A percentile compares a stretch with the other conserved stretches of the same genome.
phyloP scores from a whole-genome alignment of 2,797 vertebrate genomes.

The Manis pentadactyla region DNA sequence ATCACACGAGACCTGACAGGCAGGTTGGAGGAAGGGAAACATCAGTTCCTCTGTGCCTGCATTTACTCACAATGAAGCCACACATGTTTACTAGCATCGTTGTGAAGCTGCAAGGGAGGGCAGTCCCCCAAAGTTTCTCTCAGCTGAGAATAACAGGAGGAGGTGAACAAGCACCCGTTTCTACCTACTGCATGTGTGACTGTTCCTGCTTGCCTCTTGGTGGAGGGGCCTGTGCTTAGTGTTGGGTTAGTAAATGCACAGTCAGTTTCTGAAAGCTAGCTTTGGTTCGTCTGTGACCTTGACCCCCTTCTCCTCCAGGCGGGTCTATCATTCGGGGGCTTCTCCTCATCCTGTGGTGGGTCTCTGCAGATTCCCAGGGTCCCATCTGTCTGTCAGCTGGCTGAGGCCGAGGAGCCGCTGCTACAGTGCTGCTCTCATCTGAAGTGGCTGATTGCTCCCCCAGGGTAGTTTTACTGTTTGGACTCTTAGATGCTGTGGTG shows the following conservation, averaged over 20 bases:
- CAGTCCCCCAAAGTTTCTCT: neutral
- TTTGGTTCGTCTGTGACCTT: too few relatives aligned
- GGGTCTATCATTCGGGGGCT: neutral
- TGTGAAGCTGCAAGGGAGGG: neutral
- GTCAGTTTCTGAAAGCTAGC: neutral
- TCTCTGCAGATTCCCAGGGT: neutral
- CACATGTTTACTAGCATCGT: neutral
- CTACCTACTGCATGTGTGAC: fast-evolving
- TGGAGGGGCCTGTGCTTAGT: too few relatives aligned
- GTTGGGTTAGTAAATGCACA: neutral
- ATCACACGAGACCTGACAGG: neutral
- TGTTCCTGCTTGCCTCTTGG: fast-evolving
- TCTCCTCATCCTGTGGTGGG: neutral
- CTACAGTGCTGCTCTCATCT: neutral
- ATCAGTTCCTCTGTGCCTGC: fast-evolving
- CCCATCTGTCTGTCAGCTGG: neutral
- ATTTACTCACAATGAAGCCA: fast-evolving
- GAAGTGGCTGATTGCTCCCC: neutral
- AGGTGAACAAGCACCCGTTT: neutral
- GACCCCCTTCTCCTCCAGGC: neutral
- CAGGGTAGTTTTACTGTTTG: neutral
- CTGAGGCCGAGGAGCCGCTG: neutral
- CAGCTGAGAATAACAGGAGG: fast-evolving
- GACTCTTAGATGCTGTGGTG: neutral
- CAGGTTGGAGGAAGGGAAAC: too few relatives aligned